Conservation (phyloP, 2,113 vertebrate genomes). For the Gnathonemus echidnorhynchus region DNA sequence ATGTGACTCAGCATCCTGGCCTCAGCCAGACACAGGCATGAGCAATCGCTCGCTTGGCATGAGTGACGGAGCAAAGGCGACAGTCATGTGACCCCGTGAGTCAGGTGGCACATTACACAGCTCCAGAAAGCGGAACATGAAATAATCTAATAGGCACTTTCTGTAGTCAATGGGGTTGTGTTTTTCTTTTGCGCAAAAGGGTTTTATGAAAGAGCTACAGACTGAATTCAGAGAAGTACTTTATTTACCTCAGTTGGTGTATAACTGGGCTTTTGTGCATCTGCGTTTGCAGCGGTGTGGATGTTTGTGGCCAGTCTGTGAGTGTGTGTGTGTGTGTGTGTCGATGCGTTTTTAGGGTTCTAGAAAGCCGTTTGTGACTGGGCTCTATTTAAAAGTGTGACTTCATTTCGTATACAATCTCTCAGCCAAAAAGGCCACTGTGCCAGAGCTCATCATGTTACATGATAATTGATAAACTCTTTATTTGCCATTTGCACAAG, state of each 20-base stretch:
- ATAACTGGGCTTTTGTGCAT: not conserved
- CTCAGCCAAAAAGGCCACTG: not conserved
- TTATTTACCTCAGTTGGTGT: not conserved
- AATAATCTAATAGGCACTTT: not conserved
- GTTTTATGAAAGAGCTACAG: not conserved
- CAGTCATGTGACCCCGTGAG: not conserved
- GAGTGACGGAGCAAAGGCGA: not conserved
- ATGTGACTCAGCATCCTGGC: not conserved
- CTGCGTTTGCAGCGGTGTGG: not conserved
- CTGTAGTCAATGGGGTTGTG: not conserved
- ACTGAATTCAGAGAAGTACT: not conserved
- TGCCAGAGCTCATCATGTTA: not conserved
- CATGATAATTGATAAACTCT: not conserved
- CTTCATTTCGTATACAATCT: not conserved
- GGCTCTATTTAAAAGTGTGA: not conserved
- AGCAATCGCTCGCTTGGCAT: not conserved
- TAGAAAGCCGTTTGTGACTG: not conserved
- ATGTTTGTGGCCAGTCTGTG: not conserved
- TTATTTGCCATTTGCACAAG: not conserved
- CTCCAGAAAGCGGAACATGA: not conserved
- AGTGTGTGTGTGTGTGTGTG: not conserved
- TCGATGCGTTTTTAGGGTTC: not conserved
- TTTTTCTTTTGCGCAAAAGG: not conserved
- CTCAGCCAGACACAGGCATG: not conserved
- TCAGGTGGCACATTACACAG: not conserved